phyloP scores from a whole-genome alignment of 2,888 invertebrate genomes.

The Leucophora obtusa region DNA sequence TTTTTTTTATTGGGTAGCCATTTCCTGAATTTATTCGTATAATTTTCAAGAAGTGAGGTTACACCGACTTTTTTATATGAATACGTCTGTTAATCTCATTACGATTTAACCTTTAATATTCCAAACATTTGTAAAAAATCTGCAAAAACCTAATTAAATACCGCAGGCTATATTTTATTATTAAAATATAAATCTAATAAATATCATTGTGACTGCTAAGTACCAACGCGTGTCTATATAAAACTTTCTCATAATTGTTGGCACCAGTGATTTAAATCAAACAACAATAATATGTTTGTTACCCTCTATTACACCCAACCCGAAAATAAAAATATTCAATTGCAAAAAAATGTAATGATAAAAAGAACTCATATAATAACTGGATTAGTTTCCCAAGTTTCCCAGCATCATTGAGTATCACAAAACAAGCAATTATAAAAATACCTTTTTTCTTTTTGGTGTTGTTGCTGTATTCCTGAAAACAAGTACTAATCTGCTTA shows the following conservation, averaged over 20 bases:
- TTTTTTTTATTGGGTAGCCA: too few relatives aligned
- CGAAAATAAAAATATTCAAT: constrained; percentile 31
- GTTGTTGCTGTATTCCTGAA: constrained; percentile 46
- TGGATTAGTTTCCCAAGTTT: constrained; percentile 60
- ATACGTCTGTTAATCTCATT: too few relatives aligned
- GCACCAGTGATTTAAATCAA: constrained; percentile 46
- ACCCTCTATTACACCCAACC: constrained; percentile 13
- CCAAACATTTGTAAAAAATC: neutral
- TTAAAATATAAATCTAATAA: constrained; percentile 50
- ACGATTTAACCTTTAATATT: neutral
- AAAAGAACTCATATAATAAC: constrained; percentile 53
- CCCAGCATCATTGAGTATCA: constrained; percentile 63
- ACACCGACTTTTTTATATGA: too few relatives aligned
- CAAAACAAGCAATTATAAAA: constrained; percentile 75
- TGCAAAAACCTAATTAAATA: constrained; percentile 59
- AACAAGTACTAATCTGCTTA: constrained; percentile 73
- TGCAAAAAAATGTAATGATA: constrained; percentile 55
- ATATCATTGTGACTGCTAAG: constrained; percentile 54
- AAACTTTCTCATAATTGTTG: constrained; percentile 65
- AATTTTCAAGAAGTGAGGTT: too few relatives aligned
- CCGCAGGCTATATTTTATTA: constrained; percentile 52
- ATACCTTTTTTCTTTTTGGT: constrained; percentile 64
- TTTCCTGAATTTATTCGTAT: too few relatives aligned
- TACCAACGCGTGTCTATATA: constrained; percentile 57
- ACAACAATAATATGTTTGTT: constrained; percentile 16